Evolutionary conservation across 2,888 invertebrate species (phyloP), one percentile per base, ranked within the genome.

Genomic region (Pristionchus entomophagus): DNA sequence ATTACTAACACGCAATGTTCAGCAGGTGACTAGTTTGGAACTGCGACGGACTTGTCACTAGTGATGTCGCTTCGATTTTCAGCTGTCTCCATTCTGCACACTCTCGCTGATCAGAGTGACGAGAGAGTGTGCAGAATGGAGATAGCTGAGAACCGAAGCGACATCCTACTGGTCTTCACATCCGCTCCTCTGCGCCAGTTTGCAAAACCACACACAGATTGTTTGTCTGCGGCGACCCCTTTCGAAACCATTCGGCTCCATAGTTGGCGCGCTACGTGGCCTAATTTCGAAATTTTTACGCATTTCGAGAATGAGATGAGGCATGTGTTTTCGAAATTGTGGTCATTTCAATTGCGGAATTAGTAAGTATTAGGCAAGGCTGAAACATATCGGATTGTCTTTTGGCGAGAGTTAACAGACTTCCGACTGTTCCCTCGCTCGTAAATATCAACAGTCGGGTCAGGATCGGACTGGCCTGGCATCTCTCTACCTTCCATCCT

Each of bases 1-100:
- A 65, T 65, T 65, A 65, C 65, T 65, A 65, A 65, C 65, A 32
- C 65, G 65, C 19, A n/a, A n/a, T n/a, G n/a, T 65, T 2, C 62
- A 32, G 29, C 62, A 29, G 32, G 6, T 65, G 65, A 65, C 65
- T 65, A 65, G 65, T 65, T 65, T 65, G 65, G 65, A 59, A 59
- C 65, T 22, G 4, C 56, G 26, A 3, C 26, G 22, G 65, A 65
- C 65, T 35, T 35, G 65, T 65, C 65, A n/a, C n/a, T n/a, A n/a
- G n/a, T n/a, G n/a, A n/a, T n/a, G n/a, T n/a, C n/a, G n/a, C n/a
- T n/a, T n/a, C n/a, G n/a, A n/a, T n/a, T n/a, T n/a, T n/a, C n/a
- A n/a, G n/a, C n/a, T n/a, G n/a, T n/a, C n/a, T n/a, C n/a, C n/a
- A n/a, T n/a, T n/a, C n/a, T n/a, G n/a, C n/a, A n/a, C n/a, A n/a